Conservation (phyloP, 1,140 invertebrate genomes). For the Elymnias hypermnestra region DNA sequence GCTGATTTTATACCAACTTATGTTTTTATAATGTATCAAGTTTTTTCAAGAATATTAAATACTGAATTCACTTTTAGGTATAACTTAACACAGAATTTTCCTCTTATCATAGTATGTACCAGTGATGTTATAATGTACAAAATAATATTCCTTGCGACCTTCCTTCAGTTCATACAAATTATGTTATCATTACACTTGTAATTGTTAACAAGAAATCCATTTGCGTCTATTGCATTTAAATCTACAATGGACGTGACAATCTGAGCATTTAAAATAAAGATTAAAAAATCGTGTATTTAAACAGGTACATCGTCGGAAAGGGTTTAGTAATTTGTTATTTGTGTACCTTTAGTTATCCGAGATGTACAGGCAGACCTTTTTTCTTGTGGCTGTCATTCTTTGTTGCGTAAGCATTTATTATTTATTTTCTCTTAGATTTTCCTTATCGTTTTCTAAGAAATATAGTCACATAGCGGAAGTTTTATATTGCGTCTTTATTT, state of each 20-base stretch:
- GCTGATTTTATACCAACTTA: too few relatives aligned
- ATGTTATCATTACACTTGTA: conserved; percentile 1
- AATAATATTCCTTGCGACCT: too few relatives aligned
- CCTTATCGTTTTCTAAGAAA: background rate
- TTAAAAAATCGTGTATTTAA: conserved; percentile 11
- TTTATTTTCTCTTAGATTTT: background rate
- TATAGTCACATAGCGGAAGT: too few relatives aligned
- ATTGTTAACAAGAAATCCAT: background rate
- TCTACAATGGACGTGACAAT: conserved; percentile 4
- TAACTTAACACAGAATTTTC: too few relatives aligned
- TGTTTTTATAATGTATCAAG: too few relatives aligned
- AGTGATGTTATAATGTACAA: too few relatives aligned
- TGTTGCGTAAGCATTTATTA: conserved; percentile 8
- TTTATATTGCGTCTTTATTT: too few relatives aligned
- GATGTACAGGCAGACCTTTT: conserved; percentile 8
- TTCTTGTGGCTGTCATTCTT: background rate
- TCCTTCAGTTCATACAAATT: background rate
- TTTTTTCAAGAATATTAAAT: too few relatives aligned
- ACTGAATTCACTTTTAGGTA: too few relatives aligned
- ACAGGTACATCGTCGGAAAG: background rate
- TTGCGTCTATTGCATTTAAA: conserved; percentile 5
- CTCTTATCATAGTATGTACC: too few relatives aligned
- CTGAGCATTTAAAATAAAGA: background rate
- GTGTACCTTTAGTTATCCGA: background rate
- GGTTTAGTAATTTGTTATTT: conserved; percentile 1